A percentile compares a stretch with the other conserved stretches of the same genome.
Conservation (phyloP, 2,888 invertebrate genomes). For the Drosophila kambysellisi region DNA sequence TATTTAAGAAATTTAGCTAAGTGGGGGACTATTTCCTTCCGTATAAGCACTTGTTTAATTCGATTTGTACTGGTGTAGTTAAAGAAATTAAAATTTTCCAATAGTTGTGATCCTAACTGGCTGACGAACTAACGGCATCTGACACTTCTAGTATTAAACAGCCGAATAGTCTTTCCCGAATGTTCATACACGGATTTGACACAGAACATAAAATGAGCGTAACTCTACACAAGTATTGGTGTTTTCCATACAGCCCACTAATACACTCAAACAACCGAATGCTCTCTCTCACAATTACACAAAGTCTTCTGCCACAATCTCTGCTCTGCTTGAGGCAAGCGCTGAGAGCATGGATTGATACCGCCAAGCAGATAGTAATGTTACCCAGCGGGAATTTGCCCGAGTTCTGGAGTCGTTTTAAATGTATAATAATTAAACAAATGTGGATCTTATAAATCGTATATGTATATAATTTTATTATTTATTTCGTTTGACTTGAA, state of each 20-base stretch:
- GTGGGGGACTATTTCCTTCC: constrained; percentile 5
- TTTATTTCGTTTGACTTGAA: neutral
- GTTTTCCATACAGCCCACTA: constrained; percentile 19
- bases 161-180: neutral
- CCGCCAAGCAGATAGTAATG: neutral
- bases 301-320: neutral
- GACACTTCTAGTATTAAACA: neutral
- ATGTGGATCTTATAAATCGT: too few relatives aligned
- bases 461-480: neutral
- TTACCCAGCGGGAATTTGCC: too few relatives aligned
- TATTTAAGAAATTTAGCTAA: neutral
- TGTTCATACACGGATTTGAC: neutral
- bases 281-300: constrained; percentile 42
- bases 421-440: neutral
- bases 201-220: constrained; percentile 4
- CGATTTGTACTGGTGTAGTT: neutral
- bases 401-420: neutral
- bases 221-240: constrained; percentile 25
- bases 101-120: constrained; percentile 12
- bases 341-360: constrained; percentile 15
- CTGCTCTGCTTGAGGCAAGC: neutral
- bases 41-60: neutral
- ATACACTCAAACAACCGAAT: constrained; percentile 23
- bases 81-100: neutral
- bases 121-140: constrained; percentile 21